Percentiles rank a stretch among this genome's conserved stretches.
Conservation (phyloP, 2,113 vertebrate genomes). For the Vidua chalybeata region DNA sequence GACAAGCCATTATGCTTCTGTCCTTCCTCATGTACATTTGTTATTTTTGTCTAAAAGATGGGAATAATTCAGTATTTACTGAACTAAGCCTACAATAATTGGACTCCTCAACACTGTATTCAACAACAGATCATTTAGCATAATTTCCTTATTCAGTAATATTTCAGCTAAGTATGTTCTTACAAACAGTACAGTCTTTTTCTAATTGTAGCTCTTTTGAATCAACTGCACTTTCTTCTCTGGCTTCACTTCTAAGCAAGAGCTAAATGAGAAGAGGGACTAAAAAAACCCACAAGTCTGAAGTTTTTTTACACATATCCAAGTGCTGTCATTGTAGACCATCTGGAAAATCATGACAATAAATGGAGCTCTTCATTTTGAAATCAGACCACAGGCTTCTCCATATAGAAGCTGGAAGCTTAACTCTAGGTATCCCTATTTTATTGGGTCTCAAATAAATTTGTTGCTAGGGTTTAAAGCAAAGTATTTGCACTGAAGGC, state of each 20-base stretch:
- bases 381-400: not conserved
- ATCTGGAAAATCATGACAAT: not conserved
- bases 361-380: not conserved
- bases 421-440: not conserved
- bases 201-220: not conserved
- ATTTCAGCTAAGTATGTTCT: not conserved
- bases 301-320: not conserved
- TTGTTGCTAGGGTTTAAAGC: not conserved
- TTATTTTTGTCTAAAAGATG: not conserved
- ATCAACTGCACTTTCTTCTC: not conserved
- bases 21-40: rapidly evolving
- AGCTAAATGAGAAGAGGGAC: not conserved
- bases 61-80: not conserved
- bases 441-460: not conserved
- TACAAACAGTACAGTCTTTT: not conserved
- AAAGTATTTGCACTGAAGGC: not conserved
- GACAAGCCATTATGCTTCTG: not conserved
- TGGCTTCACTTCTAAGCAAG: not conserved
- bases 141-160: not conserved
- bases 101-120: not conserved
- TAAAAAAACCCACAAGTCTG: not conserved
- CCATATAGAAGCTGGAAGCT: not conserved
- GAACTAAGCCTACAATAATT: not conserved
- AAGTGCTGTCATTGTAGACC: not conserved
- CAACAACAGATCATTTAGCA: not conserved